A percentile compares a stretch with the other conserved stretches of the same genome.
Evolutionary conservation across 2,888 invertebrate species (phyloP).

Genomic region (Agonum fuliginosum): DNA sequence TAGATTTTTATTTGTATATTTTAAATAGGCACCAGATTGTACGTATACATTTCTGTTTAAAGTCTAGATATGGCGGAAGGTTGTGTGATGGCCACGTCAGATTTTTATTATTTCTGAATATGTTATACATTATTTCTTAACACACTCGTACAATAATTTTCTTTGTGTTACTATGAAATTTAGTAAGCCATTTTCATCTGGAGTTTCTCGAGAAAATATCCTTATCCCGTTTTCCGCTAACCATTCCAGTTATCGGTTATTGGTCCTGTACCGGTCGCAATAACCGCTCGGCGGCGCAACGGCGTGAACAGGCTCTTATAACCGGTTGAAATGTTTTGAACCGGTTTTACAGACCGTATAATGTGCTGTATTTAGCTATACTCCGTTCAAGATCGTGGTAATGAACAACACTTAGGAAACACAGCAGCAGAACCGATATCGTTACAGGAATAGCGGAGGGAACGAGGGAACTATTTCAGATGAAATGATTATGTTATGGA

Average conservation of each 20-base stretch:
- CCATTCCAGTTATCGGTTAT: conserved; percentile 18
- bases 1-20: too few species aligned
- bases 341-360: conserved; percentile 23
- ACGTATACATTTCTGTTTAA: too few species aligned
- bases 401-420: background rate
- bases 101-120: too few species aligned
- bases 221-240: background rate
- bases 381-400: background rate
- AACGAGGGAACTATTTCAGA: background rate
- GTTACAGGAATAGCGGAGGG: background rate
- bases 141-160: too few species aligned
- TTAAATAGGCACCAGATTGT: too few species aligned
- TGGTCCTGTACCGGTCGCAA: conserved; percentile 11
- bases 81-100: too few species aligned
- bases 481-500: too few species aligned
- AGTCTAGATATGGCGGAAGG: too few species aligned
- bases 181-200: background rate
- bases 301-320: conserved; percentile 9
- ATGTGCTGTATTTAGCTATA: conserved; percentile 19
- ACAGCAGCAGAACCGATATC: background rate
- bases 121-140: too few species aligned
- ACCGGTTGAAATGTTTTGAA: conserved; percentile 29
- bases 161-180: background rate
- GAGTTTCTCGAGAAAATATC: too few species aligned
- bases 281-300: background rate